phyloP scores from a whole-genome alignment of 2,797 vertebrate species.

The Pangasius larnaudii region DNA sequence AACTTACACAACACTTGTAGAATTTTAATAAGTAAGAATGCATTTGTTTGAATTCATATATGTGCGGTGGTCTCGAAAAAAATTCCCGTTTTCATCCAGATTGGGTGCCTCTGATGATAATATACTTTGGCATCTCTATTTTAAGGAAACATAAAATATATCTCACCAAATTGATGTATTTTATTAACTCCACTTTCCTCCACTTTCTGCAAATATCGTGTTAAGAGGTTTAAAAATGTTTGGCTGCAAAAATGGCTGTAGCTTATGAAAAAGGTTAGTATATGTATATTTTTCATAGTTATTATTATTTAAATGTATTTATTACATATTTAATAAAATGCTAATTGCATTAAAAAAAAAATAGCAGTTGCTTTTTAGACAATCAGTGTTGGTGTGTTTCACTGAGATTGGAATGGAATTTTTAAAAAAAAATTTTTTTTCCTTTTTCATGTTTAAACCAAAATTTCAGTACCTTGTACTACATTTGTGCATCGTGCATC shows the following conservation, averaged over 20 bases:
- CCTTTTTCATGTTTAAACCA: neutral
- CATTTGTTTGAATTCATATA: neutral
- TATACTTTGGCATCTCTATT: neutral
- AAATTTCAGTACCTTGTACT: no score
- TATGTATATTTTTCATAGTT: neutral
- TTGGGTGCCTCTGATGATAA: neutral
- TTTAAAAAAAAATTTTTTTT: neutral
- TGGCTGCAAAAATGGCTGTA: neutral
- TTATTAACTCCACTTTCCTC: neutral
- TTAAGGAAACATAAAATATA: neutral
- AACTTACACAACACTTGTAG: neutral
- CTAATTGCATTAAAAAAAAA: neutral
- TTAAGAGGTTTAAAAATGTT: neutral
- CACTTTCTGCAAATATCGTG: neutral
- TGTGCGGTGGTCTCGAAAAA: neutral
- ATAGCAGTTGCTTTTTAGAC: neutral
- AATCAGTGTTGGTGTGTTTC: neutral
- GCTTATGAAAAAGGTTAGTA: neutral
- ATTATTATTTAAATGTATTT: neutral
- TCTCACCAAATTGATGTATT: neutral
- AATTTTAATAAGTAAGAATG: slow-evolving; percentile 7
- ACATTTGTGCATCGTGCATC: no score
- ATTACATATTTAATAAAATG: neutral
- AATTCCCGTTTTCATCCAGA: neutral
- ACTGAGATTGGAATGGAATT: neutral